A percentile compares a stretch with the other conserved stretches of the same genome.
Evolutionary conservation across 2,113 vertebrate genomes (phyloP).

Genomic region (Triplophysa tibetana): DNA sequence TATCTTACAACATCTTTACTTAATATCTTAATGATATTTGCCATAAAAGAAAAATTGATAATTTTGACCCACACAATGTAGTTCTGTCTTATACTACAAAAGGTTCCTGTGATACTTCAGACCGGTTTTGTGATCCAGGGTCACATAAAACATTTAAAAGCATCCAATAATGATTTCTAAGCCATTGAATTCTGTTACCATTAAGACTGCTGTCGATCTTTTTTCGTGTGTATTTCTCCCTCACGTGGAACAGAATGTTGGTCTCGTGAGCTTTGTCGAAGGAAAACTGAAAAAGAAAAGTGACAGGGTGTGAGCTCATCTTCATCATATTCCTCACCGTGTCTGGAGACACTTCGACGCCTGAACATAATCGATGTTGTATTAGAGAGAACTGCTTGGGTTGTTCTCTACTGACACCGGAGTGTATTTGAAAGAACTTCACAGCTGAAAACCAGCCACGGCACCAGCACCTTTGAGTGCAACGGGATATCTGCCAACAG

Average conservation of each 20-base stretch:
- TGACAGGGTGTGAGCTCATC: constrained; percentile 45
- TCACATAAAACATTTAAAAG: neutral
- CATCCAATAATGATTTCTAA: neutral
- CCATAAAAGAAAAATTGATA: too few species aligned
- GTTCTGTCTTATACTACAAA: too few species aligned
- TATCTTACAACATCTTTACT: too few species aligned
- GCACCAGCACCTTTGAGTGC: too few species aligned
- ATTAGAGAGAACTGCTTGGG: neutral
- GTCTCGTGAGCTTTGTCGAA: constrained; percentile 81
- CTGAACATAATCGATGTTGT: neutral
- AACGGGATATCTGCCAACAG: constrained; percentile 62
- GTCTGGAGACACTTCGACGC: neutral
- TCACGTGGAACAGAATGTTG: constrained; percentile 83
- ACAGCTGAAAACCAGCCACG: neutral
- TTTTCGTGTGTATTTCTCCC: constrained; percentile 75
- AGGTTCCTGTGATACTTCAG: too few species aligned
- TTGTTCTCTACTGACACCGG: neutral
- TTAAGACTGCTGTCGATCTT: constrained; percentile 91
- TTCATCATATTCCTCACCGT: neutral
- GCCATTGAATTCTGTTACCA: constrained; percentile 68
- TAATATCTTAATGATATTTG: too few species aligned
- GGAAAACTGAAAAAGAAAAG: constrained; percentile 76
- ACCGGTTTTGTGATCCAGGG: too few species aligned
- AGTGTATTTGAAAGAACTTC: too few species aligned
- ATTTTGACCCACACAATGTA: too few species aligned